Evolutionary conservation across 2,888 invertebrate genomes (phyloP).

Genomic region (Agriopis marginaria): DNA sequence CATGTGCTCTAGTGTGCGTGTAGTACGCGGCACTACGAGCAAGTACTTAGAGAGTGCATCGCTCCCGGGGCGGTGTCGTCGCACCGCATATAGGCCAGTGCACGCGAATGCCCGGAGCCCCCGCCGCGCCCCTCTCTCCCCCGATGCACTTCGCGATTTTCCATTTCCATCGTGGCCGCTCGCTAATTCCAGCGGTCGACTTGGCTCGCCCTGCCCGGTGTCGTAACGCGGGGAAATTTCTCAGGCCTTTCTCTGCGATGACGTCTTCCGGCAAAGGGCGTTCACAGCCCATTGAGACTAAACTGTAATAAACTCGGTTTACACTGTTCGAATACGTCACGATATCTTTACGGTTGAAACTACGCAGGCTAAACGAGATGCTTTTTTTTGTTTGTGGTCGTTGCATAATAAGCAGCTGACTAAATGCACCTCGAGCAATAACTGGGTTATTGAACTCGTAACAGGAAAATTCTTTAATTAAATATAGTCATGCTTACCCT

Average conservation of each 20-base stretch:
- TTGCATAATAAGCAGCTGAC: conserved; percentile 33
- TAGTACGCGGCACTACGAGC: conserved; percentile 76
- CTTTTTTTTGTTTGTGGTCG: conserved; percentile 21
- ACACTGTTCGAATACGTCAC: conserved; percentile 35
- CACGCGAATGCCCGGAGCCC: conserved; percentile 81
- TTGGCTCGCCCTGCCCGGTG: conserved; percentile 59
- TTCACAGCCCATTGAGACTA: conserved; percentile 58
- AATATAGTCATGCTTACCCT: conserved; percentile 4
- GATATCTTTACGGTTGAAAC: conserved; percentile 33
- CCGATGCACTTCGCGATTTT: conserved; percentile 80
- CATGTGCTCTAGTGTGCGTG: conserved; percentile 77
- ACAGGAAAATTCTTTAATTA: conserved; percentile 23
- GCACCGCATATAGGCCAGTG: conserved; percentile 86
- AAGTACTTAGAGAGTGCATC: conserved; percentile 84
- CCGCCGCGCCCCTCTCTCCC: conserved; percentile 55
- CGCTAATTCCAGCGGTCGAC: conserved; percentile 73
- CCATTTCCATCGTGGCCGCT: conserved; percentile 79
- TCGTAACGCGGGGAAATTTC: conserved; percentile 76
- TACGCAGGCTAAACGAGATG: conserved; percentile 30
- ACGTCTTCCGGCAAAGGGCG: conserved; percentile 69
- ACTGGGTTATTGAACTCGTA: conserved; percentile 31
- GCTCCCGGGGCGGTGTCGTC: conserved; percentile 85
- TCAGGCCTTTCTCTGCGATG: conserved; percentile 72
- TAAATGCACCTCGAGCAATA: conserved; percentile 30
- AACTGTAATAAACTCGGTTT: conserved; percentile 53